Conservation (phyloP, 2,113 vertebrate genomes). For the Elephantulus edwardii region DNA sequence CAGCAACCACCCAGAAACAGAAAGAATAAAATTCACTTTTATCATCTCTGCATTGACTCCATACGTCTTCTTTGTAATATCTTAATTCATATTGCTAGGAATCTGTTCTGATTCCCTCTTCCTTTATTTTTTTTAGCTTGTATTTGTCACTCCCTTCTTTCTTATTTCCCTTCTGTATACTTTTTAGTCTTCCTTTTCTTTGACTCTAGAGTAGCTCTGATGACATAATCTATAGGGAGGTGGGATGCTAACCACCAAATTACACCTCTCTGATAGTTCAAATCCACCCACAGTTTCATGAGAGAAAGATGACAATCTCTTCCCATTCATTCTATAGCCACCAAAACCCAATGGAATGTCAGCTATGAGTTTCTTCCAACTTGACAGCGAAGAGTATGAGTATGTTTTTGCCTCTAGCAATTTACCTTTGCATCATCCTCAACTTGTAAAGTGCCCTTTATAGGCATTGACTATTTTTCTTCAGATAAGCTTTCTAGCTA, state of each 20-base stretch:
- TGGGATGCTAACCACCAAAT: no score
- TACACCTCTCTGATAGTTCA: no score
- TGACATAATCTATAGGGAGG: no score
- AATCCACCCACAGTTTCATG: no score
- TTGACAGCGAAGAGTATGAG: no score
- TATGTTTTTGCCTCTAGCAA: not conserved
- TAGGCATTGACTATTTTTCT: not conserved
- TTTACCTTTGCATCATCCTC: not conserved
- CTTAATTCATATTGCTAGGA: not conserved
- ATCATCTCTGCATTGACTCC: not conserved
- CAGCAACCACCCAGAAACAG: not conserved
- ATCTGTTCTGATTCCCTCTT: not conserved
- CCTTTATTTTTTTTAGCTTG: not conserved
- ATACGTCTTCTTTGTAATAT: not conserved
- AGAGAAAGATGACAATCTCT: no score
- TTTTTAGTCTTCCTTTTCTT: not conserved
- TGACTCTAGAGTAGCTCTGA: no score
- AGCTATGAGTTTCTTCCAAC: no score
- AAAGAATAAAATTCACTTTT: not conserved
- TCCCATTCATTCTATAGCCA: no score
- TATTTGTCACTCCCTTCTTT: not conserved
- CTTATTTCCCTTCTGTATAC: not conserved
- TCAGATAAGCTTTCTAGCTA: not conserved
- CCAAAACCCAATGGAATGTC: no score
- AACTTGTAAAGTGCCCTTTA: not conserved